Percentiles rank a stretch among this genome's conserved stretches.
Evolutionary conservation across 2,888 invertebrate genomes (phyloP).

Genomic region (Luperina nickerlii): DNA sequence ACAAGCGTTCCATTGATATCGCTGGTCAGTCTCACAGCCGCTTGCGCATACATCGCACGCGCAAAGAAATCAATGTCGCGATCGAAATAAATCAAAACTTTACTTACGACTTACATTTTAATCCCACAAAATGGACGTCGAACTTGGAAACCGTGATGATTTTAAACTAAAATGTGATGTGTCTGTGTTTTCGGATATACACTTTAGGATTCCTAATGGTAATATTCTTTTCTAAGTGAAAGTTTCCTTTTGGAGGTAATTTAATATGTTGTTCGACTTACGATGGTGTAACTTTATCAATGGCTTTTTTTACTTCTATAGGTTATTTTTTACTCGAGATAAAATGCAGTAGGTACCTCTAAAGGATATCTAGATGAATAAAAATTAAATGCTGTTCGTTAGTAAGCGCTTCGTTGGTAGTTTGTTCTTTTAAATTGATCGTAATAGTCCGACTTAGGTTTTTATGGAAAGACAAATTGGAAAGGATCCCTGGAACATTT

Average conservation of each 20-base stretch:
- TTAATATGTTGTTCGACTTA: conserved; percentile 21
- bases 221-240: conserved; percentile 56
- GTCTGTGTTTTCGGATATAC: conserved; percentile 72
- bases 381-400: background rate
- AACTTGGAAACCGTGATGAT: conserved; percentile 64
- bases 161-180: conserved; percentile 49
- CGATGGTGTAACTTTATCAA: conserved; percentile 10
- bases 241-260: conserved; percentile 49
- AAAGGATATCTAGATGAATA: background rate
- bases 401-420: background rate
- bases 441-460: too few species aligned
- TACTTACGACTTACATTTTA: conserved; percentile 16
- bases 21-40: conserved; percentile 56
- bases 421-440: too few species aligned
- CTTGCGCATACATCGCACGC: conserved; percentile 60
- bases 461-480: too few species aligned
- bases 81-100: conserved; percentile 27
- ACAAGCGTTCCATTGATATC: conserved; percentile 36
- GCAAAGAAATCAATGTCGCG: conserved; percentile 42
- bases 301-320: conserved; percentile 1
- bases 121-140: conserved; percentile 69
- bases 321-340: background rate
- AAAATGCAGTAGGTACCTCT: background rate
- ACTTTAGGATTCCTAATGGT: conserved; percentile 67
- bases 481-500: too few species aligned